Evolutionary conservation across 2,797 vertebrate genomes (phyloP).

Genomic region (Ctenopoma multispine): DNA sequence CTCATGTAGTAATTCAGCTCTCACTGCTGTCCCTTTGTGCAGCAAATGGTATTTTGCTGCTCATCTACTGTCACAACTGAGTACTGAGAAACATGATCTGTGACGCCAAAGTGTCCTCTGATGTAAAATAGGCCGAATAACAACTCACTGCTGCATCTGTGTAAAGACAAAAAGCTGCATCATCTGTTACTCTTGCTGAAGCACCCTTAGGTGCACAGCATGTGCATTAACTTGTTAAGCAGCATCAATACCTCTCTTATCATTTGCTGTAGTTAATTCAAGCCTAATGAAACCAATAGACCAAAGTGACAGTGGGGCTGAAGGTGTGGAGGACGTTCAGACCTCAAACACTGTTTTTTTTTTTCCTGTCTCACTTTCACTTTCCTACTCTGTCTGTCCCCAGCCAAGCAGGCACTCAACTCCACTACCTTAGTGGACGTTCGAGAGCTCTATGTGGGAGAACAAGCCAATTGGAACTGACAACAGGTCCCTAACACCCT

Average conservation of each 20-base stretch:
- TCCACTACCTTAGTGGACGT: conserved; percentile 35
- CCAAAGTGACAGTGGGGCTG: conserved; percentile 2
- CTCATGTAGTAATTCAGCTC: conserved; percentile 42
- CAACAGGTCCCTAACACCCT: conserved; percentile 59
- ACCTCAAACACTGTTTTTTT: conserved; percentile 8
- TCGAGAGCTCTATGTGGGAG: conserved; percentile 32
- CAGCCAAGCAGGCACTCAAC: conserved; percentile 23
- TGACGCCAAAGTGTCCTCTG: conserved; percentile 2
- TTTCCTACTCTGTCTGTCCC: conserved; percentile 26
- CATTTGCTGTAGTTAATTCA: conserved; percentile 49
- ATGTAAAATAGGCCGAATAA: conserved; percentile 5
- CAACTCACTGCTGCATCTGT: not conserved
- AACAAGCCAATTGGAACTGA: conserved; percentile 66
- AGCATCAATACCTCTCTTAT: conserved; percentile 50
- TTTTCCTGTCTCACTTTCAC: conserved; percentile 25
- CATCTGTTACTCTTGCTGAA: conserved; percentile 13
- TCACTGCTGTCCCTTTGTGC: conserved; percentile 32
- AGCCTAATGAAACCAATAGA: conserved; percentile 54
- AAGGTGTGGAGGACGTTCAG: conserved; percentile 5
- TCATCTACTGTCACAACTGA: conserved; percentile 32
- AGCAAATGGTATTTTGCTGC: conserved; percentile 32
- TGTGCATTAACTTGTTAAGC: conserved; percentile 51
- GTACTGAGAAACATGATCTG: conserved; percentile 18
- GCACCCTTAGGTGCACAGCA: conserved; percentile 15
- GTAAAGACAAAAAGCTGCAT: conserved; percentile 1